Evolutionary conservation across 2,888 invertebrate species (phyloP), one percentile per base, ranked within the genome.

Genomic region (Isoperla grammatica): DNA sequence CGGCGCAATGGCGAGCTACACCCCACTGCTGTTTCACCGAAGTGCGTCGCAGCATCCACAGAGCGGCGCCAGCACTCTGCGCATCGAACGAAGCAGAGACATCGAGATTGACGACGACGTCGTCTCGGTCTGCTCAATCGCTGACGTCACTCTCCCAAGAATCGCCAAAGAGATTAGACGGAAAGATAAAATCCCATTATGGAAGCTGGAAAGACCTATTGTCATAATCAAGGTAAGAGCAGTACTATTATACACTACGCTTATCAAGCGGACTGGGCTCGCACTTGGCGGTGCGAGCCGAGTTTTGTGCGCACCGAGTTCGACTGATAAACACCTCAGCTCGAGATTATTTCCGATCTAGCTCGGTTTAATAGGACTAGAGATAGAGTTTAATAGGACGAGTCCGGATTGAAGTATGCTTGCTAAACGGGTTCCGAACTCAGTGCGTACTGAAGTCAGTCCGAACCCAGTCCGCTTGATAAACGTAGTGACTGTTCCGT

Each of bases 1-100:
- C 49, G 13, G 5, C 29, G 29, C 2, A 5, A 64, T 64, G 64
- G 63, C 64, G 9, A 60, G 64, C 37, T 64, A 60, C 53, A 63
- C 61, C 2, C 64, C 64, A 1, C 48, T 64, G 39, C 45, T 64
- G 42, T 63, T 64, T 49, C 59, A 61, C 19, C 53, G 60, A 17
- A 46, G 62, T 11, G 57, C 61, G 13, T 45, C 62, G 29, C 58
- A 56, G 4, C 55, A 37, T 39, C 15, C 37, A 11, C 17, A 8
- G 15, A 6, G 22, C 35, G 22, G 6, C 20, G 57, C 20, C 42
- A 56, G 20, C 50, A 54, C 29, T n/a, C 53, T 53, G 17, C 53
- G 37, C 42, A 13, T 39, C 19, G 56, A 12, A 23, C 15, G 17
- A 23, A 56, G 8, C 11, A 19, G 9, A 40, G 20, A 23, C 35